These are phyloP conservation scores for Protobothrops mucrosquamatus DNA, from an alignment of 2,113 vertebrate species.

Conservation along the genomic window DNA sequence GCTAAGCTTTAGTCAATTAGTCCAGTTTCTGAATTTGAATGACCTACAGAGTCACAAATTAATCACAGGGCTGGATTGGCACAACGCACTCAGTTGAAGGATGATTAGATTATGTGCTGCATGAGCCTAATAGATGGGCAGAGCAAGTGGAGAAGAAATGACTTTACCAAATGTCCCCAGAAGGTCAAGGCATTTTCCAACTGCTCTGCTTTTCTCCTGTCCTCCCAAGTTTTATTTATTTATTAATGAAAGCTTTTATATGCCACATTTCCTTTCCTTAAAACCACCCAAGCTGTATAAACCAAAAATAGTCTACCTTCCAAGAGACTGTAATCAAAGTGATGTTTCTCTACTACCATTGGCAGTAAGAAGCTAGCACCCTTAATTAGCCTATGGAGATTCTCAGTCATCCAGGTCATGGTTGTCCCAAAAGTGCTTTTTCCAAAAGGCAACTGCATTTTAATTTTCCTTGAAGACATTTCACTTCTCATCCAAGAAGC, in stretches of 20 bases:
- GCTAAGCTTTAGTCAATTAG: neutral
- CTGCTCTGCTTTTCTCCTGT: neutral
- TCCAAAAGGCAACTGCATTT: neutral
- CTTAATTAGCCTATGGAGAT: neutral
- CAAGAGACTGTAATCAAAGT: neutral
- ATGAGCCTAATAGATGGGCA: neutral
- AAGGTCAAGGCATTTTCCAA: neutral
- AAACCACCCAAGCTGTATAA: neutral
- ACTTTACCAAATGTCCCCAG: neutral
- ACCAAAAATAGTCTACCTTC: neutral
- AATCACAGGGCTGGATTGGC: neutral
- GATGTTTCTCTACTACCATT: neutral
- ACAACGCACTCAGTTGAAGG: neutral
- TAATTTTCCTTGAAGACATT: neutral
- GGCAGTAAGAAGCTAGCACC: neutral
- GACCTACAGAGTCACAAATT: neutral
- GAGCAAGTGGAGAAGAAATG: neutral
- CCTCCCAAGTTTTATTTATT: neutral
- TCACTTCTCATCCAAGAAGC: neutral
- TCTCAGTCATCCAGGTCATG: no score
- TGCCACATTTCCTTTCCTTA: neutral
- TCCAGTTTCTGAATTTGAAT: neutral
- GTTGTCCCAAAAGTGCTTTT: no score
- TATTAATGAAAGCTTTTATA: neutral
- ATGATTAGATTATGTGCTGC: neutral